phyloP scores from a whole-genome alignment of 2,113 vertebrate genomes.

The Nothoprocta perdicaria region DNA sequence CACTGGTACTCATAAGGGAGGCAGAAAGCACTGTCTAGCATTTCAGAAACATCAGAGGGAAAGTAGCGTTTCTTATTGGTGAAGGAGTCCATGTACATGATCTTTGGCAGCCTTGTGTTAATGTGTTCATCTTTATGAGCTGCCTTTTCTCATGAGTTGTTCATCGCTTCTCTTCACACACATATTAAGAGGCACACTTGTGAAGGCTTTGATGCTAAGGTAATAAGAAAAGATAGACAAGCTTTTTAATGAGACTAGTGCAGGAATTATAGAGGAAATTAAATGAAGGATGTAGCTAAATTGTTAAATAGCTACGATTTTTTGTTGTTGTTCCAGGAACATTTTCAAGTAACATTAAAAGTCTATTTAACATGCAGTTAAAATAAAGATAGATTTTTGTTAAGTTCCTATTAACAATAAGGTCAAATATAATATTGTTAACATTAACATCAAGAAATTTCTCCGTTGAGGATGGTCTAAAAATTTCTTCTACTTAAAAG shows the following conservation, averaged over 20 bases:
- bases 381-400: neutral
- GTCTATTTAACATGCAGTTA: neutral
- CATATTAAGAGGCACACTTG: neutral
- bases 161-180: neutral
- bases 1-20: neutral
- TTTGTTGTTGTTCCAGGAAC: neutral
- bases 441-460: neutral
- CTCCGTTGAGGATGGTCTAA: neutral
- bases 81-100: neutral
- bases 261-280: neutral
- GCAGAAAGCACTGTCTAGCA: neutral
- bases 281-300: neutral
- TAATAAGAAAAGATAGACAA: neutral
- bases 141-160: neutral
- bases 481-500: neutral
- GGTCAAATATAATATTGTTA: neutral
- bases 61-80: neutral
- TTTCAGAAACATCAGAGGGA: neutral
- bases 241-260: neutral
- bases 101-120: neutral
- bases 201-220: neutral
- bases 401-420: neutral
- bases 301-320: neutral
- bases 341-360: neutral
- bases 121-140: neutral